These are phyloP conservation scores for Microcebus tavaratra DNA, from an alignment of 2,113 vertebrate species.

Conservation along the genomic window DNA sequence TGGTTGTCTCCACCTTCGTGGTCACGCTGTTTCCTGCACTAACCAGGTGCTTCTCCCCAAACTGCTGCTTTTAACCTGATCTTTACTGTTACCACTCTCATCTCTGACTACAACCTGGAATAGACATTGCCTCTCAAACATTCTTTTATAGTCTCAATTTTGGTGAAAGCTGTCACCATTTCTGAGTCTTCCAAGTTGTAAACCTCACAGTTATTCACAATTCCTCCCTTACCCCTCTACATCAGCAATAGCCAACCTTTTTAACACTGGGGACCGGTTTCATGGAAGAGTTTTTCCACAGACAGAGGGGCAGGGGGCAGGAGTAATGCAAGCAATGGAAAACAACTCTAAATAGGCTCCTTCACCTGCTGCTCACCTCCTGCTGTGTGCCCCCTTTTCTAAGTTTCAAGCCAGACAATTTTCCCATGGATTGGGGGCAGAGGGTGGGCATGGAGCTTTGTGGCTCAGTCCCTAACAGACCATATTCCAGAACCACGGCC, in stretches of 20 bases:
- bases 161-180: not conserved
- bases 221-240: not conserved
- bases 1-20: not conserved
- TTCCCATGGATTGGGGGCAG: no score
- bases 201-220: not conserved
- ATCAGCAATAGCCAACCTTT: not conserved
- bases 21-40: not conserved
- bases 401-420: no score
- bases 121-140: not conserved
- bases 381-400: no score
- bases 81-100: not conserved
- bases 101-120: not conserved
- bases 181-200: not conserved
- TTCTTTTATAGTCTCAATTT: not conserved
- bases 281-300: no score
- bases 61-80: not conserved
- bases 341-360: no score
- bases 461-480: no score
- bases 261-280: no score
- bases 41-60: not conserved
- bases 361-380: no score
- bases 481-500: no score
- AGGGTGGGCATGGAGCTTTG: no score
- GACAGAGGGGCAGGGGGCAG: no score
- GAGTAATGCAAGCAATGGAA: no score